These are phyloP conservation scores for Strigamia crassipes DNA, from an alignment of 2,888 invertebrate species.

Conservation along the genomic window DNA sequence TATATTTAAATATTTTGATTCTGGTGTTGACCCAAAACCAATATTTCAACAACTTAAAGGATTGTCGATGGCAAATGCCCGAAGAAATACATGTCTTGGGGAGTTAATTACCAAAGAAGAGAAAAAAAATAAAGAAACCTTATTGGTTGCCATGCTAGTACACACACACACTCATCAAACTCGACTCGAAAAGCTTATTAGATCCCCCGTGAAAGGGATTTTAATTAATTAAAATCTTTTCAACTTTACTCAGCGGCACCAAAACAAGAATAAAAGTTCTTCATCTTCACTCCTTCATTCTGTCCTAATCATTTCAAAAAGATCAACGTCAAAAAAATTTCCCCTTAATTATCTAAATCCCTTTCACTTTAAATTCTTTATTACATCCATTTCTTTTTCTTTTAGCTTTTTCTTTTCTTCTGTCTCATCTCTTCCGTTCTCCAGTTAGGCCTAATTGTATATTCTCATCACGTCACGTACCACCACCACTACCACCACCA, in stretches of 20 bases:
- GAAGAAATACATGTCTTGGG: slow-evolving; percentile 8
- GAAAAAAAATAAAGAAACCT: background rate
- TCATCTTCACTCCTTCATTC: slow-evolving; percentile 27
- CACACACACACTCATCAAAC: slow-evolving; percentile 27
- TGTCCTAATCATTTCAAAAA: slow-evolving; percentile 38
- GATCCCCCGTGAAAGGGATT: slow-evolving; percentile 31
- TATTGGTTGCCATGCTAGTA: background rate
- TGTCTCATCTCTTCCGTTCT: background rate
- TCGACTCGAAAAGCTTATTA: slow-evolving; percentile 36
- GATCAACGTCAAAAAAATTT: slow-evolving; percentile 34
- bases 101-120: slow-evolving; percentile 3
- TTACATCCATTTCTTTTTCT: slow-evolving; percentile 31
- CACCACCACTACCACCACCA: background rate
- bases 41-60: slow-evolving; percentile 12
- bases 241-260: slow-evolving; percentile 40
- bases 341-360: slow-evolving; percentile 41
- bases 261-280: slow-evolving; percentile 40
- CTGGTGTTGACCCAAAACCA: slow-evolving; percentile 19
- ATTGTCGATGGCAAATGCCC: slow-evolving; percentile 27
- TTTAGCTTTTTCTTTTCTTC: background rate
- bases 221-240: slow-evolving; percentile 42
- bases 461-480: slow-evolving; percentile 2
- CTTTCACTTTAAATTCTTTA: slow-evolving; percentile 42
- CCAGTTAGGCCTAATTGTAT: slow-evolving; percentile 23
- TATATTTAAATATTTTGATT: slow-evolving; percentile 7